Evolutionary conservation across 2,888 invertebrate species (phyloP).

Genomic region (Poecilobothrus nobilitatus): DNA sequence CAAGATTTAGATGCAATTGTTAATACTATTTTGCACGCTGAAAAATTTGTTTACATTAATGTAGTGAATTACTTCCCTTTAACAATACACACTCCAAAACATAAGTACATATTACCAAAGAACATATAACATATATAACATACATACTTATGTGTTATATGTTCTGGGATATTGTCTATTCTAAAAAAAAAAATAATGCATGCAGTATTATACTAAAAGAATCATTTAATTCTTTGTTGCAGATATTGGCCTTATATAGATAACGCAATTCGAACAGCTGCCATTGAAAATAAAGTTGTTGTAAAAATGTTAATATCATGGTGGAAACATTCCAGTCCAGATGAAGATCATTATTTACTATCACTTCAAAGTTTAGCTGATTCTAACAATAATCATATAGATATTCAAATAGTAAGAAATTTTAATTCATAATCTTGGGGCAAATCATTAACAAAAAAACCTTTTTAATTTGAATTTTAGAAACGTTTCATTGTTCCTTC

Average conservation of each 20-base stretch:
- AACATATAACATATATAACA: not conserved
- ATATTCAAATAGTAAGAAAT: constrained; percentile 65
- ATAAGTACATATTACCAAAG: constrained; percentile 44
- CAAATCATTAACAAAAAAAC: not conserved
- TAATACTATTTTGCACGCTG: constrained; percentile 68
- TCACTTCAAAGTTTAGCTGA: constrained; percentile 64
- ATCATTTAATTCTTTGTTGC: not conserved
- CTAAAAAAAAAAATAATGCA: too few relatives aligned
- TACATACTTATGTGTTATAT: too few relatives aligned
- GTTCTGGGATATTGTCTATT: too few relatives aligned
- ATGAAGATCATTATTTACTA: constrained; percentile 69
- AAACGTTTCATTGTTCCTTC: constrained; percentile 82
- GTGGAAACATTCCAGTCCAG: constrained; percentile 75
- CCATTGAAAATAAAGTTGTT: constrained; percentile 68
- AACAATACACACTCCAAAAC: constrained; percentile 60
- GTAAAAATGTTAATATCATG: constrained; percentile 77
- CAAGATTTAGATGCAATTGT: constrained; percentile 79
- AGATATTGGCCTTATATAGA: constrained; percentile 92
- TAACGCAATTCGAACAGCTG: constrained; percentile 73
- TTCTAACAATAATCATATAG: constrained; percentile 56
- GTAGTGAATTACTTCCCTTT: constrained; percentile 96
- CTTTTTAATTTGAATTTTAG: constrained; percentile 45
- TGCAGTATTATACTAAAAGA: too few relatives aligned
- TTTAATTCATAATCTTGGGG: constrained; percentile 14
- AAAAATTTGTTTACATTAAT: constrained; percentile 80